Evolutionary conservation across 2,113 vertebrate genomes (phyloP).

Genomic region (Rhinolophus ferrumequinum): DNA sequence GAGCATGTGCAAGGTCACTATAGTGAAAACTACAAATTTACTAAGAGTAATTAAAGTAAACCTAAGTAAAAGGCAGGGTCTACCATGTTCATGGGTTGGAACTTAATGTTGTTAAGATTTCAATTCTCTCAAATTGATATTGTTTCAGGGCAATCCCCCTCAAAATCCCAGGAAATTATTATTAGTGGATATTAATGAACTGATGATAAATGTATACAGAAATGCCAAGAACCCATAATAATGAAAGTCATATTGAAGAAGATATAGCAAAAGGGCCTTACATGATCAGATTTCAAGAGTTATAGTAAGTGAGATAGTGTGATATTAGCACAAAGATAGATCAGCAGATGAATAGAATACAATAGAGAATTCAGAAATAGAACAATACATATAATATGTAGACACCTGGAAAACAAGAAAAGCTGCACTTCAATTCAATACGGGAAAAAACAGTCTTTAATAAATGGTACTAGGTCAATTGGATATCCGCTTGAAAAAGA

Average conservation of each 20-base stretch:
- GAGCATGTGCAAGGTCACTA: not conserved
- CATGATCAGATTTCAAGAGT: not conserved
- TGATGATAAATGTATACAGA: not conserved
- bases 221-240: not conserved
- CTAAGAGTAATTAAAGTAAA: not conserved
- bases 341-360: not conserved
- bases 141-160: not conserved
- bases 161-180: not conserved
- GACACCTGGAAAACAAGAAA: not conserved
- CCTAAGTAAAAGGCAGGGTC: not conserved
- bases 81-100: not conserved
- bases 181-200: not conserved
- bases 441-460: not conserved
- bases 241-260: not conserved
- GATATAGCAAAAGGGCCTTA: not conserved
- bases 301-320: not conserved
- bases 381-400: not conserved
- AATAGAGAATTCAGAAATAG: not conserved
- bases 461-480: not conserved
- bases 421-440: not conserved
- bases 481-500: not conserved
- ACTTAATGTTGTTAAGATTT: not conserved
- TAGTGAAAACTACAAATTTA: not conserved
- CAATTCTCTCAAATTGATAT: not conserved
- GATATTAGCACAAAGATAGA: not conserved